Percentiles rank a stretch among this genome's conserved stretches.
Evolutionary conservation across 2,888 invertebrate species (phyloP).

Genomic region (Dicycla oo): DNA sequence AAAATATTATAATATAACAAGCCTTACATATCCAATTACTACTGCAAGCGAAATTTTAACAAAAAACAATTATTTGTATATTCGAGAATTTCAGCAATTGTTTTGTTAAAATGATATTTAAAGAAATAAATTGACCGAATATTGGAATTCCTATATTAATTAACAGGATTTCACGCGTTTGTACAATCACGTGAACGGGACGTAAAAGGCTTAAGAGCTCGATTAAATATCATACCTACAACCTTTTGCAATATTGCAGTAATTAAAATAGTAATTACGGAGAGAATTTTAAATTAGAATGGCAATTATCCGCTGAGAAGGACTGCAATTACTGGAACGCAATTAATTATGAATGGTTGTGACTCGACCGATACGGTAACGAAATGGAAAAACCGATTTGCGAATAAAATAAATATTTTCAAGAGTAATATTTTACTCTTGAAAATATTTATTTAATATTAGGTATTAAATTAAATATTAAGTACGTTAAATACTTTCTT

Average conservation of each 20-base stretch:
- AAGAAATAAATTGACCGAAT: not conserved
- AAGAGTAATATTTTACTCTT: too few species aligned
- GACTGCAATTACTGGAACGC: constrained; percentile 4
- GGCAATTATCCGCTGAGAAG: not conserved
- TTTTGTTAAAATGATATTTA: too few species aligned
- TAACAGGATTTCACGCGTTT: not conserved
- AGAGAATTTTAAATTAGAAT: not conserved
- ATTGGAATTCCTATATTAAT: not conserved
- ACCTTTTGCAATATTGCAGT: not conserved
- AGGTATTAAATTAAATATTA: too few species aligned
- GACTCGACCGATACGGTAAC: not conserved
- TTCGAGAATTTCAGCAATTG: too few species aligned
- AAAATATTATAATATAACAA: not conserved
- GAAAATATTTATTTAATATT: too few species aligned
- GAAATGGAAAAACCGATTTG: not conserved
- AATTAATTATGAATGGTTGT: constrained; percentile 18
- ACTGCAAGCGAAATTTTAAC: too few species aligned
- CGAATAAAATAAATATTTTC: not conserved
- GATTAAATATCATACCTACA: not conserved
- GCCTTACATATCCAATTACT: too few species aligned
- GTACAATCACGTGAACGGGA: not conserved
- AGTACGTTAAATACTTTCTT: not conserved
- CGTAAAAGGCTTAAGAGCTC: constrained; percentile 1
- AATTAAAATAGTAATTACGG: not conserved
- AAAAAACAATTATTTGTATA: too few species aligned